Evolutionary conservation across 2,113 vertebrate genomes (phyloP).

Genomic region (Myiozetetes cayanensis): DNA sequence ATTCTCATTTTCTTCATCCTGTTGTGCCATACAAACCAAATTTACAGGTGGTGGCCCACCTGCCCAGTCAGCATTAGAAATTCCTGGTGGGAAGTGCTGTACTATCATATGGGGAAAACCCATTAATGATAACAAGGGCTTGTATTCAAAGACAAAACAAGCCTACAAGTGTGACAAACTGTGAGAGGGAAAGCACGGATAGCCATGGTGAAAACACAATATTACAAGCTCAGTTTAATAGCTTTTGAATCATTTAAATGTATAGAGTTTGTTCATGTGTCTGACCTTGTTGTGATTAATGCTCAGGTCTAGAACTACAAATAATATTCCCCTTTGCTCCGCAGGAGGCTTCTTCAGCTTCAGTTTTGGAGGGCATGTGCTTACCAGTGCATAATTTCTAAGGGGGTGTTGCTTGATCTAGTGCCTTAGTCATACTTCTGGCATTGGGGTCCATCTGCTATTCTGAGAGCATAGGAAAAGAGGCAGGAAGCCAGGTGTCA

Average conservation of each 20-base stretch:
- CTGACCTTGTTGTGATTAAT: constrained; percentile 58
- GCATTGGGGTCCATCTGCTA: background rate
- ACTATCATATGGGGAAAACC: background rate
- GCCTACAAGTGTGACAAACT: background rate
- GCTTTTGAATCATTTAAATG: constrained; percentile 38
- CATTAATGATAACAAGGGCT: background rate
- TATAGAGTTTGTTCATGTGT: background rate
- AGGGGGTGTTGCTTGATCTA: background rate
- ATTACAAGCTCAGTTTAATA: constrained; percentile 1
- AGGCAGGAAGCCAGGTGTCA: constrained; percentile 21
- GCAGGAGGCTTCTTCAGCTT: constrained; percentile 11
- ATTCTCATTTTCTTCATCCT: background rate
- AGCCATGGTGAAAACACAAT: background rate
- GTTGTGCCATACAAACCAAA: background rate
- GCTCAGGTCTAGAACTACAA: constrained; percentile 26
- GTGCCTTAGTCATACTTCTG: background rate
- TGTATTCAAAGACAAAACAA: background rate
- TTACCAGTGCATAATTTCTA: background rate
- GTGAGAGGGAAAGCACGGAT: background rate
- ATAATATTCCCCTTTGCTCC: constrained; percentile 31
- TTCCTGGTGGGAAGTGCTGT: background rate
- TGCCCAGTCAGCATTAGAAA: background rate
- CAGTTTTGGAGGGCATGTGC: background rate
- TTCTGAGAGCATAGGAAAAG: background rate
- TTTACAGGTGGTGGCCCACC: background rate